Evolutionary conservation across 2,113 vertebrate genomes (phyloP).

Genomic region (Oreocharis arfaki): DNA sequence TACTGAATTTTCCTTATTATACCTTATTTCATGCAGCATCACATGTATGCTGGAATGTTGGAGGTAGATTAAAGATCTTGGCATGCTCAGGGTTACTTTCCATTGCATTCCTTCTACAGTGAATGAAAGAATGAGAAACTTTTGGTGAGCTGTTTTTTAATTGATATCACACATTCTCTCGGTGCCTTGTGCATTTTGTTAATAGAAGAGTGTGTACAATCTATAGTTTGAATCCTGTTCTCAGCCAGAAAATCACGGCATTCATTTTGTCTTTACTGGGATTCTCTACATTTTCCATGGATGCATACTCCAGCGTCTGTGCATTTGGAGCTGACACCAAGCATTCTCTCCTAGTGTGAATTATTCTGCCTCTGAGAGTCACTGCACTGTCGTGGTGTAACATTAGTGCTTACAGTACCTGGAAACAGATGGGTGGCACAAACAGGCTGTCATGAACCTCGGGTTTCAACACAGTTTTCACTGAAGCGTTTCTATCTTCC

Average conservation of each 20-base stretch:
- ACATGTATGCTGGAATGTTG: neutral
- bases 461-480: neutral
- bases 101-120: neutral
- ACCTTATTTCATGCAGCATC: neutral
- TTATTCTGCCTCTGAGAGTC: neutral
- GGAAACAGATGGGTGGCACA: neutral
- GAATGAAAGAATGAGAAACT: neutral
- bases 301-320: neutral
- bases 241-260: neutral
- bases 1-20: neutral
- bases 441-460: neutral
- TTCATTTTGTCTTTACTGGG: neutral
- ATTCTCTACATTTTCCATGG: neutral
- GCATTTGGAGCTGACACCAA: neutral
- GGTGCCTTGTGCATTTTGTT: neutral
- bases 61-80: neutral
- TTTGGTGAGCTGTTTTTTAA: neutral
- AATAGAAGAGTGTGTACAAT: neutral
- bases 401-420: neutral
- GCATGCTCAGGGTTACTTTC: neutral
- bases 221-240: neutral
- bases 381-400: neutral
- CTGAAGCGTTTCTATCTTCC: neutral
- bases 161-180: neutral
- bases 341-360: neutral